Evolutionary conservation across 2,888 invertebrate species (phyloP).

Genomic region (Epirrhoe tristata): DNA sequence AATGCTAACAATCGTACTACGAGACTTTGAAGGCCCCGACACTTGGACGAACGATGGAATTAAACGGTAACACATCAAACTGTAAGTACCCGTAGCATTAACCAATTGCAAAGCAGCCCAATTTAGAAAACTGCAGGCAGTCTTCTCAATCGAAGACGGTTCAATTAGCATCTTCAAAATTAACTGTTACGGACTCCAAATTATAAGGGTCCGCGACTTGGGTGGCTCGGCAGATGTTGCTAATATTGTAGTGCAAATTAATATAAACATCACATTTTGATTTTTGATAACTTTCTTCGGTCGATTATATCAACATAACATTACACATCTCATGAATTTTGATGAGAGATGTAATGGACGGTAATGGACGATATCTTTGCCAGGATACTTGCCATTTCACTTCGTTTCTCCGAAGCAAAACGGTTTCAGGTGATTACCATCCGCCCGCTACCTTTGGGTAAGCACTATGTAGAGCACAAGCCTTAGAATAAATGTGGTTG

Average conservation of each 20-base stretch:
- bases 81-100: not conserved
- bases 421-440: not conserved
- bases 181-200: constrained; percentile 54
- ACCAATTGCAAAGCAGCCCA: not conserved
- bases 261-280: constrained; percentile 65
- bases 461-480: not conserved
- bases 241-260: constrained; percentile 46
- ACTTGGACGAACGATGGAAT: constrained; percentile 1
- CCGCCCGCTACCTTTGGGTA: not conserved
- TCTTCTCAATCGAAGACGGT: constrained; percentile 52
- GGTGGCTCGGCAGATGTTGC: constrained; percentile 70
- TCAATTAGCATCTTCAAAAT: constrained; percentile 56
- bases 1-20: constrained; percentile 57
- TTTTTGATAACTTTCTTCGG: constrained; percentile 68
- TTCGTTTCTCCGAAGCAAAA: not conserved
- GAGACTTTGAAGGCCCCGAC: constrained; percentile 37
- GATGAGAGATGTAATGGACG: constrained; percentile 14
- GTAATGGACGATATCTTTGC: constrained; percentile 46
- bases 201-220: constrained; percentile 61
- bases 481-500: not conserved
- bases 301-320: constrained; percentile 57
- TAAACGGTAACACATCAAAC: constrained; percentile 3
- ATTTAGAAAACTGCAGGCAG: constrained; percentile 37
- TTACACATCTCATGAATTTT: constrained; percentile 64
- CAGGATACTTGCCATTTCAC: constrained; percentile 38